A percentile compares a stretch with the other conserved stretches of the same genome.
phyloP scores from a whole-genome alignment of 2,113 vertebrate genomes.

The Pterocles gutturalis region DNA sequence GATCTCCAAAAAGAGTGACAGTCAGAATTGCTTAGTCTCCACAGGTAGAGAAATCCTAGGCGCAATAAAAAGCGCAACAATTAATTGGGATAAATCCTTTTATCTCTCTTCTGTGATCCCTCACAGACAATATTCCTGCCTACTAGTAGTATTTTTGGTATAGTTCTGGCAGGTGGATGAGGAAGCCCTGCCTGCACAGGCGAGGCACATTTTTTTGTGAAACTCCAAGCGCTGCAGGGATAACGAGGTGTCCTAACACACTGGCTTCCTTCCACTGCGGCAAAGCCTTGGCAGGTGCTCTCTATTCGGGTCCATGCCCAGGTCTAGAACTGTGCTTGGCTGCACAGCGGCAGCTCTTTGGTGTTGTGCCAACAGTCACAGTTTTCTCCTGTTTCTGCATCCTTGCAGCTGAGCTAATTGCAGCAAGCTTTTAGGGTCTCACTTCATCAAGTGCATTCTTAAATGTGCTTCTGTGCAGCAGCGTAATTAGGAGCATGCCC shows the following conservation, averaged over 20 bases:
- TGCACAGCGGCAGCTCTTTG: rapidly evolving
- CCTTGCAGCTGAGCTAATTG: neutral
- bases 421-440: neutral
- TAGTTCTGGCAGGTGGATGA: neutral
- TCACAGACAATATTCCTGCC: neutral
- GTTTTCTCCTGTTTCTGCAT: neutral
- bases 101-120: neutral
- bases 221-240: neutral
- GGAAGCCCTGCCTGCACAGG: neutral
- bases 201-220: neutral
- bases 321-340: neutral
- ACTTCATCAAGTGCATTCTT: neutral
- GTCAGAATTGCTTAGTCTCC: neutral
- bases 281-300: neutral
- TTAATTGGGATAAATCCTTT: neutral
- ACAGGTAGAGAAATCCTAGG: neutral
- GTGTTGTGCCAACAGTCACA: rapidly evolving
- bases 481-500: neutral
- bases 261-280: neutral
- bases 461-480: neutral
- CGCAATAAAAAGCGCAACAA: rapidly evolving
- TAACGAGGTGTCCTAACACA: neutral
- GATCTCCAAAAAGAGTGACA: neutral
- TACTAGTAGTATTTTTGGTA: neutral
- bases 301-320: neutral